These are phyloP conservation scores for Maconellicoccus hirsutus DNA, from an alignment of 1,140 invertebrate genomes.

Conservation along the genomic window DNA sequence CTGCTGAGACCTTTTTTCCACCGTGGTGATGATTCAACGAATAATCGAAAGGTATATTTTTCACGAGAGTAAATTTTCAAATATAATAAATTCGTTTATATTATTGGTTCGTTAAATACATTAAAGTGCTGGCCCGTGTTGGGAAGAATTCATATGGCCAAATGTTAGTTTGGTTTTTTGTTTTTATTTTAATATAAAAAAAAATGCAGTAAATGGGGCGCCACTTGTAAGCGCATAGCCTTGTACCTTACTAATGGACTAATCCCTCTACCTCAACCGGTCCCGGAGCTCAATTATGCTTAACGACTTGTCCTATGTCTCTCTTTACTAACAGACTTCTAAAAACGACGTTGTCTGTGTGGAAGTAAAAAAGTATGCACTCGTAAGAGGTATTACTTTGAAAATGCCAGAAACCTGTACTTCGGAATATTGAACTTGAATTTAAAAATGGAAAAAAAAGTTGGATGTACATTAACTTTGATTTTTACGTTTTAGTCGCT, in stretches of 20 bases:
- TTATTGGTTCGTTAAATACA: not conserved
- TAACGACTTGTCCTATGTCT: conserved; percentile 20
- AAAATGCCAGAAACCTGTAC: conserved; percentile 17
- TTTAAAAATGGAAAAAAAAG: not conserved
- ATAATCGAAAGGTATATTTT: too few relatives aligned
- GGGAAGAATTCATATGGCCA: not conserved
- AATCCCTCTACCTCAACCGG: conserved; percentile 19
- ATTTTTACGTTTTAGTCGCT: too few relatives aligned
- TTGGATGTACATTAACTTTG: too few relatives aligned
- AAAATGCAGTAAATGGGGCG: conserved; percentile 21
- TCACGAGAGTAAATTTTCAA: not conserved
- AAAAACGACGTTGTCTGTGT: conserved; percentile 12
- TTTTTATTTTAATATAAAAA: conserved; percentile 19
- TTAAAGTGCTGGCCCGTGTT: conserved; percentile 2
- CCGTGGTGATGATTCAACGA: too few relatives aligned
- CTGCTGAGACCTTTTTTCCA: too few relatives aligned
- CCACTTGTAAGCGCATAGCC: conserved; percentile 18
- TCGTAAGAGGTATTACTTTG: conserved; percentile 2
- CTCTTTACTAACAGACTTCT: conserved; percentile 14
- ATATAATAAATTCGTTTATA: conserved; percentile 1
- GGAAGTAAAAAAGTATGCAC: conserved; percentile 1
- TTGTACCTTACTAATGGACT: conserved; percentile 20
- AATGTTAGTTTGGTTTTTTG: conserved; percentile 8
- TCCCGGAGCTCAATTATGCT: conserved; percentile 15
- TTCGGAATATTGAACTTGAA: not conserved